Base-by-base conservation (phyloP, 2,888 invertebrate genomes). In the Leptogaster cylindrica region DNA sequence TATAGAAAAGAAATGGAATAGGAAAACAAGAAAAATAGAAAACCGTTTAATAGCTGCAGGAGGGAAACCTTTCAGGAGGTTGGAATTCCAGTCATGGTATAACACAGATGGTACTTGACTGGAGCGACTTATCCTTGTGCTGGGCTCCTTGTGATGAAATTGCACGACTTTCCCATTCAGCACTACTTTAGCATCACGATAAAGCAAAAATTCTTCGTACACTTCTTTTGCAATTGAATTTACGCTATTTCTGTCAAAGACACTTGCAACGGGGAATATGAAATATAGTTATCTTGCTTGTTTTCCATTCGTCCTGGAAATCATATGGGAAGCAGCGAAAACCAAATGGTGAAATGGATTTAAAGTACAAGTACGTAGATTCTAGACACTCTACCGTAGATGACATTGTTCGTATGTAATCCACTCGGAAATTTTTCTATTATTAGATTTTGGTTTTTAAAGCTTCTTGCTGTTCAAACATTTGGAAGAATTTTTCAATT, bases 181-280 rank as follows among this genome's bases (percentile, higher is more conserved):
- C 33, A 5, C 31, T 31, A 16, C 33, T 3, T 12, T 18, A 16
- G 12, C 18, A 28, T 6, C 31, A 28, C 7, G 5, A 36, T n/a
- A 16, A 18, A 46, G n/a, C 18, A 20, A 2, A 8, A 8, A 39
- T 39, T 55, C 10, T 36, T n/a, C 25, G 33, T 36, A 1, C 36
- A 36, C 25, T 18, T 39, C 52, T 39, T 36, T n/a, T 55, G 23
- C 55, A 55, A 55, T 55, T 55, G 23, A 39, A 55, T 55, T 55
- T 55, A 10, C n/a, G 10, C 55, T 10, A 55, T 36, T 55, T 55
- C n/a, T 31, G 10, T 25, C 18, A 36, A 16, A 55, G 36, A 55
- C 25, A 36, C 55, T 39, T 36, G 55, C 8, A 50, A 16, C 27
- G n/a, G 20, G 28, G 28, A 7, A 27, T 27, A 39, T 55, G 55